phyloP scores from a whole-genome alignment of 2,797 vertebrate species.

The Lerista edwardsae region DNA sequence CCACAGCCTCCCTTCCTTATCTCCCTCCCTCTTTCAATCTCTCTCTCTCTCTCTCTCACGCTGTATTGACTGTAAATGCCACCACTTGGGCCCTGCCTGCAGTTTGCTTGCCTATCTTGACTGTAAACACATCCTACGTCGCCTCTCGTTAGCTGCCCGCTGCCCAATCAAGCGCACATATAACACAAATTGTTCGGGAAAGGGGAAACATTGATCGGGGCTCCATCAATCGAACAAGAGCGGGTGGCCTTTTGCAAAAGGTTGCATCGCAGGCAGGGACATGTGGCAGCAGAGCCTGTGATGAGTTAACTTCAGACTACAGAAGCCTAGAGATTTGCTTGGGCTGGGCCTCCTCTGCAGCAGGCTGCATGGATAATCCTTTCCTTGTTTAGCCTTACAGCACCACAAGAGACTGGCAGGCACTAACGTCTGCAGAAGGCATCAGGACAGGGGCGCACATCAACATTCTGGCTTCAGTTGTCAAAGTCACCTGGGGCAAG shows the following conservation, averaged over 20 bases:
- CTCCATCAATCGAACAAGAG: conserved; percentile 50
- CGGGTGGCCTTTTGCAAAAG: conserved; percentile 56
- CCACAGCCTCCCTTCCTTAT: conserved; percentile 51
- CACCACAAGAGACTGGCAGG: background rate
- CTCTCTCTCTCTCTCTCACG: conserved; percentile 50
- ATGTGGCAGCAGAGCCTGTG: background rate
- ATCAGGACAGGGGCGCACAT: too few relatives aligned
- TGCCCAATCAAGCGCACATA: conserved; percentile 48
- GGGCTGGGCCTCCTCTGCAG: too few relatives aligned
- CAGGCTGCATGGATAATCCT: background rate
- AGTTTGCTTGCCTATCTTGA: conserved; percentile 71
- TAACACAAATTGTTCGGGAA: conserved; percentile 4
- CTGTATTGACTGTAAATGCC: conserved; percentile 76
- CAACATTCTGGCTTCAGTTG: background rate
- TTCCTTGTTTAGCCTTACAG: background rate
- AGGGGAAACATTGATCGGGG: conserved; percentile 64
- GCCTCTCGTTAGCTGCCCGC: conserved; percentile 55
- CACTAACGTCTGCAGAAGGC: too few relatives aligned
- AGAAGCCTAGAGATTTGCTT: background rate
- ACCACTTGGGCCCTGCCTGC: conserved; percentile 56
- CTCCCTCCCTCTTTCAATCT: too few relatives aligned
- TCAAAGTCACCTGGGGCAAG: background rate
- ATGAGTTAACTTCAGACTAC: background rate
- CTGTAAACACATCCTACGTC: conserved; percentile 71
- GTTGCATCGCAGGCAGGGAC: conserved; percentile 20